These are phyloP conservation scores for Clinocottus analis DNA, from an alignment of 2,113 vertebrate genomes.

Conservation along the genomic window DNA sequence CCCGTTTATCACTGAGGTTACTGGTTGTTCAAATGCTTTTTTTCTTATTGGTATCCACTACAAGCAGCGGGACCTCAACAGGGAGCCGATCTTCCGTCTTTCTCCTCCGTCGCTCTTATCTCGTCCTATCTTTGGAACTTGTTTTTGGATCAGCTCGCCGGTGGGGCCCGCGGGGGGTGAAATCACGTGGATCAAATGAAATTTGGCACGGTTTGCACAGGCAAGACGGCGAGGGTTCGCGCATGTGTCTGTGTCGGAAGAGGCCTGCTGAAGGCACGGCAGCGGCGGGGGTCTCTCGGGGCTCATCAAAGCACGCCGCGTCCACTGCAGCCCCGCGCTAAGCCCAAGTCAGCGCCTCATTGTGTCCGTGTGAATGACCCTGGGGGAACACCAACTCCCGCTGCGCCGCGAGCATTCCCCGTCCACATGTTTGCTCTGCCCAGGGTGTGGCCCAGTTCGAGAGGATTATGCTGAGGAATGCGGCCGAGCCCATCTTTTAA, in stretches of 20 bases:
- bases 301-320: conserved; percentile 66
- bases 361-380: conserved; percentile 73
- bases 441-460: conserved; percentile 76
- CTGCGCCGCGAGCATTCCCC: conserved; percentile 68
- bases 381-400: conserved; percentile 43
- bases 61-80: background rate
- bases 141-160: conserved; percentile 13
- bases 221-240: conserved; percentile 17
- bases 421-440: conserved; percentile 72
- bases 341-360: conserved; percentile 69
- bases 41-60: background rate
- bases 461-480: conserved; percentile 79
- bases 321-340: conserved; percentile 44
- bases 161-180: conserved; percentile 28
- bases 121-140: conserved; percentile 19
- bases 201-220: conserved; percentile 55
- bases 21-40: background rate
- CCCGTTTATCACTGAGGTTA: background rate
- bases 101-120: conserved; percentile 12
- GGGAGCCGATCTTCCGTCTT: background rate
- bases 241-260: conserved; percentile 16
- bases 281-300: conserved; percentile 40
- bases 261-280: conserved; percentile 43
- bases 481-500: conserved; percentile 71
- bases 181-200: conserved; percentile 71